Percentiles rank a stretch among this genome's conserved stretches.
Evolutionary conservation across 2,113 vertebrate genomes (phyloP).

Genomic region (Oenanthe melanoleuca): DNA sequence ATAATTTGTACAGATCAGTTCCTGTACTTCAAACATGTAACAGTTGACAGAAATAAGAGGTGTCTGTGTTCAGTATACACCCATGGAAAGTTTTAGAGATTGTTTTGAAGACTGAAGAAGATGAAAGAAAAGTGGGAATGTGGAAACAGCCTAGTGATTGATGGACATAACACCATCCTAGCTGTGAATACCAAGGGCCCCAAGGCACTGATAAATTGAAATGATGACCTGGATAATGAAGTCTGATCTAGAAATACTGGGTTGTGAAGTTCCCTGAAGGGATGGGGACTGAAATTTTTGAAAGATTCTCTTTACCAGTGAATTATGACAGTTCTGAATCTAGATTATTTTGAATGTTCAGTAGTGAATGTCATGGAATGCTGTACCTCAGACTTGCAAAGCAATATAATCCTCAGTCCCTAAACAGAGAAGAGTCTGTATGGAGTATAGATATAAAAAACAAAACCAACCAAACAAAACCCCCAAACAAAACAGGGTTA

Average conservation of each 20-base stretch:
- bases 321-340: slow-evolving; percentile 35
- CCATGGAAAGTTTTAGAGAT: not conserved
- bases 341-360: slow-evolving; percentile 47
- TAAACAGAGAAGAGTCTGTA: not conserved
- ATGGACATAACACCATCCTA: slow-evolving; percentile 38
- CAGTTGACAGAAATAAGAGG: not conserved
- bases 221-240: slow-evolving; percentile 64
- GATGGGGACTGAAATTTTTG: slow-evolving; percentile 4
- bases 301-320: slow-evolving; percentile 21
- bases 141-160: slow-evolving; percentile 52
- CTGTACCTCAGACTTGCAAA: not conserved
- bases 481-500: not conserved
- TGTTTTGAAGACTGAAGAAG: slow-evolving; percentile 33
- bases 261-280: slow-evolving; percentile 36
- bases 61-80: not conserved
- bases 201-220: slow-evolving; percentile 64
- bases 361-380: not conserved
- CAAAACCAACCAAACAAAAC: not conserved
- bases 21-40: not conserved
- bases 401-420: not conserved
- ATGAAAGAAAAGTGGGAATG: slow-evolving; percentile 28
- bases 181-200: slow-evolving; percentile 36
- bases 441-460: not conserved
- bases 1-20: not conserved
- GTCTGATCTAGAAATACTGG: slow-evolving; percentile 54